These are phyloP conservation scores for Drosophila simulans DNA, from an alignment of 1,140 invertebrate species.

Conservation along the genomic window DNA sequence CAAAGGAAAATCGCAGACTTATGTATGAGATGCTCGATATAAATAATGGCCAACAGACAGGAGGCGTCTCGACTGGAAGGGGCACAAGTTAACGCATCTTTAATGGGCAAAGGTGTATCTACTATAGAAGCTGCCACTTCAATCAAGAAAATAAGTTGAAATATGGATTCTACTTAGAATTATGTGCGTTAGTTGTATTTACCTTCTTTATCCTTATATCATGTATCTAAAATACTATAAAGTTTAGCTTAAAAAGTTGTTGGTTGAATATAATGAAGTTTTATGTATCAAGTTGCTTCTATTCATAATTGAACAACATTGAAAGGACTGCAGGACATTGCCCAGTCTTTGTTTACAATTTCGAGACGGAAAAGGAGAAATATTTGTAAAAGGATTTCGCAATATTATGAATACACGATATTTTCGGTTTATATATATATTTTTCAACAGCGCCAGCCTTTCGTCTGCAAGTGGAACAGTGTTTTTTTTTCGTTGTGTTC, in stretches of 20 bases:
- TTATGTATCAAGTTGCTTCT: too few relatives aligned
- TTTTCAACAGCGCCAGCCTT: conserved; percentile 10
- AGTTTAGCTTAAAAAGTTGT: too few relatives aligned
- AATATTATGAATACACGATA: conserved; percentile 2
- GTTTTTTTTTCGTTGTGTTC: conserved; percentile 21
- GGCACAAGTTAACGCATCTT: conserved; percentile 30
- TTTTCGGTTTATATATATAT: conserved; percentile 1
- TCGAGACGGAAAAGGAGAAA: background rate
- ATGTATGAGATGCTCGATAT: conserved; percentile 58
- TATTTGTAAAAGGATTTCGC: background rate
- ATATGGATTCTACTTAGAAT: too few relatives aligned
- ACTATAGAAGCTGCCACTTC: background rate
- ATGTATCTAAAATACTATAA: too few relatives aligned
- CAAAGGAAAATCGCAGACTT: conserved; percentile 60
- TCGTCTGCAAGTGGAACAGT: conserved; percentile 10
- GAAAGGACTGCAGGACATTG: too few relatives aligned
- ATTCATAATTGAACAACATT: background rate
- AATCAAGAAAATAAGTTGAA: background rate
- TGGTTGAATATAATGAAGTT: too few relatives aligned
- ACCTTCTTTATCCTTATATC: too few relatives aligned
- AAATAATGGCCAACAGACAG: conserved; percentile 51
- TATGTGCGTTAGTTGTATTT: too few relatives aligned
- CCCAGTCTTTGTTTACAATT: too few relatives aligned
- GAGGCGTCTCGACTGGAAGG: conserved; percentile 20
- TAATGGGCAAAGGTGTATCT: conserved; percentile 28